Evolutionary conservation across 2,888 invertebrate species (phyloP).

Genomic region (Tuberolachnus salignus): DNA sequence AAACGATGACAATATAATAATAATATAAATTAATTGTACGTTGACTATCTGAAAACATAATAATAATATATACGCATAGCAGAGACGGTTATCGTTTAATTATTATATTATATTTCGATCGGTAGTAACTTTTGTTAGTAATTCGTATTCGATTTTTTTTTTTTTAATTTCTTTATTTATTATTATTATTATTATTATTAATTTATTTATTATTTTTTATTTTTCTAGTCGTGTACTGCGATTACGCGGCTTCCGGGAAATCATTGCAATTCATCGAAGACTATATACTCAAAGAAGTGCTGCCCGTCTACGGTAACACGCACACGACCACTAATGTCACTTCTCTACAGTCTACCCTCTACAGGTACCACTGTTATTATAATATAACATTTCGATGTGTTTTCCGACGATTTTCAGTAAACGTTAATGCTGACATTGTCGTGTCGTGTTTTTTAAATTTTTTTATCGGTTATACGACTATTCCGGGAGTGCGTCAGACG

Average conservation of each 20-base stretch:
- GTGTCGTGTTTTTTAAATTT: no score
- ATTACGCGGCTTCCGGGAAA: constrained; percentile 85
- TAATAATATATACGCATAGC: no score
- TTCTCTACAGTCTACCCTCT: constrained; percentile 84
- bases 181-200: constrained; percentile 18
- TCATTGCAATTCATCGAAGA: constrained; percentile 85
- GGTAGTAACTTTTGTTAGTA: background rate
- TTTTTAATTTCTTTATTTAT: constrained; percentile 30
- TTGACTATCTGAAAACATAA: background rate
- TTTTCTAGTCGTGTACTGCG: constrained; percentile 81
- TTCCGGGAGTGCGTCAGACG: no score
- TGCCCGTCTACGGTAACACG: constrained; percentile 84
- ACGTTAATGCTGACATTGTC: no score
- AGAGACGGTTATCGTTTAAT: no score
- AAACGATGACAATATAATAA: background rate
- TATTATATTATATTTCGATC: background rate
- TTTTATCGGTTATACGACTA: no score
- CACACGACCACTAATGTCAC: constrained; percentile 82
- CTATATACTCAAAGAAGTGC: constrained; percentile 77
- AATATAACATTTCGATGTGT: no score
- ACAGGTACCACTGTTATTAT: constrained; percentile 72
- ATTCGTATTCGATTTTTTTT: no score
- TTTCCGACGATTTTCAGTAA: no score
- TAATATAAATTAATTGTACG: background rate
- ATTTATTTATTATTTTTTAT: constrained; percentile 29